phyloP scores from a whole-genome alignment of 2,888 invertebrate genomes.

The Metalampra italica region DNA sequence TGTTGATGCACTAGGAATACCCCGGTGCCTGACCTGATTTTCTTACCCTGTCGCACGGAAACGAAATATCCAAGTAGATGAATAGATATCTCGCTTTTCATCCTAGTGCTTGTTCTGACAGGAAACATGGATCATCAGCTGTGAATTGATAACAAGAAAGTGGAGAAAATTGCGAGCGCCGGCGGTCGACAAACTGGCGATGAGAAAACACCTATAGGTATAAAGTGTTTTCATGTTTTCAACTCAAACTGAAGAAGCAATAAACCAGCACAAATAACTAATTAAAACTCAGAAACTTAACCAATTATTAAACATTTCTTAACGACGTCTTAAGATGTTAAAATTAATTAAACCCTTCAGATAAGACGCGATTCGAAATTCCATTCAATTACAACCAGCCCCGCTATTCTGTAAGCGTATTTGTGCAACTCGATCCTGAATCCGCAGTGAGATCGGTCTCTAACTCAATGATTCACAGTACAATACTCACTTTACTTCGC shows the following conservation, averaged over 20 bases:
- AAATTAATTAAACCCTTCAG: constrained; percentile 23
- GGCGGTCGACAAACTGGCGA: no score
- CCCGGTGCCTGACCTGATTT: constrained; percentile 9
- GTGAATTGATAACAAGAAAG: no score
- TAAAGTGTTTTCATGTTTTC: not conserved
- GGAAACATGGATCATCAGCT: not conserved
- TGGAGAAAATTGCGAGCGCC: not conserved
- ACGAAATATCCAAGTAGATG: constrained; percentile 8
- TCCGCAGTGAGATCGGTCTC: no score
- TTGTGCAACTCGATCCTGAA: no score
- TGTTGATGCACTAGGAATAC: not conserved
- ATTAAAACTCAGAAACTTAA: constrained; percentile 8
- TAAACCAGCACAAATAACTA: not conserved
- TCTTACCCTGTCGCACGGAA: constrained; percentile 7
- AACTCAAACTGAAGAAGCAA: not conserved
- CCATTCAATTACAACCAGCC: constrained; percentile 23
- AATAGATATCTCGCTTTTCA: constrained; percentile 6
- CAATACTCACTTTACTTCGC: no score
- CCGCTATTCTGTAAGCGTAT: no score
- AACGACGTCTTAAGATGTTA: constrained; percentile 18
- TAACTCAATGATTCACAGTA: no score
- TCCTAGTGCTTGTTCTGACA: not conserved
- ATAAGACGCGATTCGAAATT: constrained; percentile 13
- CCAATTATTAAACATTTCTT: constrained; percentile 12
- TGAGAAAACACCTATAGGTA: no score